Evolutionary conservation across 2,888 invertebrate species (phyloP).

Genomic region (Chromoteleia sp.): DNA sequence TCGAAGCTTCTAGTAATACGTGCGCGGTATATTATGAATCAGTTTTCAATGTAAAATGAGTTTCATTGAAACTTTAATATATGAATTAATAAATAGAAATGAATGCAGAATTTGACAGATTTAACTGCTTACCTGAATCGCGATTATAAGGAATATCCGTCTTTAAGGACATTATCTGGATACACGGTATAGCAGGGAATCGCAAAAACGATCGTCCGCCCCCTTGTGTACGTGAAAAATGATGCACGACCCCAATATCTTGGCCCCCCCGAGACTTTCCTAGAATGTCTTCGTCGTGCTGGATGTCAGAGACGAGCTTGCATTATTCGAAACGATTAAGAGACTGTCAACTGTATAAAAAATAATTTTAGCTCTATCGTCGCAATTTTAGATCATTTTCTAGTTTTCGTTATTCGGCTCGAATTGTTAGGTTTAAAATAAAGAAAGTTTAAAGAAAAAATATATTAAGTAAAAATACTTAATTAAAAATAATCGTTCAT

Average conservation of each 20-base stretch:
- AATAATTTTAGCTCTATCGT: constrained; percentile 69
- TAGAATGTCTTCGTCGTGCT: constrained; percentile 77
- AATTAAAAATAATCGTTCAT: too few relatives aligned
- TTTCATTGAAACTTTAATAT: neutral
- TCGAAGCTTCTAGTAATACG: too few relatives aligned
- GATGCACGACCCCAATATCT: constrained; percentile 83
- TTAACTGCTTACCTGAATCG: constrained; percentile 75
- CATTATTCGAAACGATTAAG: constrained; percentile 80
- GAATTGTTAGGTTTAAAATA: neutral
- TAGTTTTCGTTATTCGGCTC: constrained; percentile 27
- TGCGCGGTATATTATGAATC: neutral
- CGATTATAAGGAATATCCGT: constrained; percentile 80
- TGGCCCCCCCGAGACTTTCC: constrained; percentile 78
- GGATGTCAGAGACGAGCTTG: constrained; percentile 76
- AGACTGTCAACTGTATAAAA: constrained; percentile 77
- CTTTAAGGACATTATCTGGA: constrained; percentile 84
- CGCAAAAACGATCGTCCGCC: constrained; percentile 82
- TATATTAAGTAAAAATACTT: neutral
- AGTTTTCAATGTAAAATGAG: neutral
- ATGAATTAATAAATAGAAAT: constrained; percentile 7
- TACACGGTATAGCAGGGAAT: constrained; percentile 76
- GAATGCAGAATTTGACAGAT: constrained; percentile 26
- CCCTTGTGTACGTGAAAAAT: constrained; percentile 84
- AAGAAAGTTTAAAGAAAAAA: neutral
- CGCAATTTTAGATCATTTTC: constrained; percentile 38